Percentiles rank a stretch among this genome's conserved stretches.
Conservation (phyloP, 2,888 invertebrate species). For the Boloria selene region DNA sequence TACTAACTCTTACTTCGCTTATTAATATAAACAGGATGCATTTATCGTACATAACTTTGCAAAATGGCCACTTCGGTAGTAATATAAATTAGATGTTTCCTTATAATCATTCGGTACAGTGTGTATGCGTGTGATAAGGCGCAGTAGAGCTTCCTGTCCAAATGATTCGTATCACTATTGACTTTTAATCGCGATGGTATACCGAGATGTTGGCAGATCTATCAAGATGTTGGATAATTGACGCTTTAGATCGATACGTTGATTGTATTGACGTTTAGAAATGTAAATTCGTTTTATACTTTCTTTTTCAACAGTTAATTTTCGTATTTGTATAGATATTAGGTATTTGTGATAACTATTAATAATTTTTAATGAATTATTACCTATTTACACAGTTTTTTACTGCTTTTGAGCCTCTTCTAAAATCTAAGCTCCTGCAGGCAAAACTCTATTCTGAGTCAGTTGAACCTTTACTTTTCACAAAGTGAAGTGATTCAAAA, state of each 20-base stretch:
- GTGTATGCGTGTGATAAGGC: slow-evolving; percentile 17
- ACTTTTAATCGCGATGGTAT: slow-evolving; percentile 11
- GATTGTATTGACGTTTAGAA: not conserved
- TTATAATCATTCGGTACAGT: slow-evolving; percentile 13
- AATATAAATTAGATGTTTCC: not conserved
- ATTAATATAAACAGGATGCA: slow-evolving; percentile 3
- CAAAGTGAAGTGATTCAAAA: too few relatives aligned
- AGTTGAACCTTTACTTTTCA: too few relatives aligned
- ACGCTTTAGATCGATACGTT: slow-evolving; percentile 15
- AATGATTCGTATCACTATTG: slow-evolving; percentile 21
- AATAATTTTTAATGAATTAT: too few relatives aligned
- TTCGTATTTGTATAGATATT: too few relatives aligned
- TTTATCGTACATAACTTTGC: slow-evolving; percentile 5
- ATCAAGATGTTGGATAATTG: slow-evolving; percentile 22
- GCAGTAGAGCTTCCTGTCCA: slow-evolving; percentile 16
- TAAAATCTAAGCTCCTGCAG: too few relatives aligned
- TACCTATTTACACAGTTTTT: too few relatives aligned
- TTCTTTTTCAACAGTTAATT: not conserved
- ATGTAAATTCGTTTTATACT: not conserved
- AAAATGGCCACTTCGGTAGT: not conserved
- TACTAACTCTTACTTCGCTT: not conserved
- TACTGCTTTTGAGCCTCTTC: too few relatives aligned
- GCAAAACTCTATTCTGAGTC: too few relatives aligned
- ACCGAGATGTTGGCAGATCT: slow-evolving; percentile 5
- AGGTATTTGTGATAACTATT: too few relatives aligned